Evolutionary conservation across 2,888 invertebrate species (phyloP).

Genomic region (Oasisia sp.): DNA sequence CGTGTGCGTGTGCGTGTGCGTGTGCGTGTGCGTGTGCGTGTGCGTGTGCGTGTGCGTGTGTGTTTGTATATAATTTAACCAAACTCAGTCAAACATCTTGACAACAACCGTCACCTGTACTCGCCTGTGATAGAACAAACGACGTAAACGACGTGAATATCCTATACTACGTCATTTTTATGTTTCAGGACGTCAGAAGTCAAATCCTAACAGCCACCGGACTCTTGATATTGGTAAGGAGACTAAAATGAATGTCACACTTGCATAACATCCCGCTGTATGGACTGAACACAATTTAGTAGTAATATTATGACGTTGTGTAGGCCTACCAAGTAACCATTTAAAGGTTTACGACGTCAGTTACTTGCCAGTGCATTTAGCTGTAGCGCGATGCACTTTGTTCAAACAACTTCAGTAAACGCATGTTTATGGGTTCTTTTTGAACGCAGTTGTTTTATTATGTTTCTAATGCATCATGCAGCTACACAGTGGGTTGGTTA

Average conservation of each 20-base stretch:
- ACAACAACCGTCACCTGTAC: too few species aligned
- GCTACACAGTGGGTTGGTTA: neutral
- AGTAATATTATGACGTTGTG: neutral
- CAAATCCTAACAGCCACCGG: neutral
- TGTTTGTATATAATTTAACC: too few species aligned
- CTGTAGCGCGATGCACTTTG: neutral
- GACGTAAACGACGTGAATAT: neutral
- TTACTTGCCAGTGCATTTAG: neutral
- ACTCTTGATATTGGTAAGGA: neutral
- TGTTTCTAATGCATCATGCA: neutral
- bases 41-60: too few species aligned
- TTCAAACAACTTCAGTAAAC: neutral
- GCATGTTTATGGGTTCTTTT: neutral
- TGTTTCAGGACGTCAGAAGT: conserved; percentile 10
- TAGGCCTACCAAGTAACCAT: neutral
- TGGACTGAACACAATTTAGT: neutral
- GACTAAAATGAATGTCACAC: neutral
- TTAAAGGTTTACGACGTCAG: neutral
- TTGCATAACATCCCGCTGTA: neutral
- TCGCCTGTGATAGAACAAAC: neutral
- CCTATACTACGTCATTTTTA: neutral
- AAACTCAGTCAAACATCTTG: too few species aligned
- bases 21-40: too few species aligned
- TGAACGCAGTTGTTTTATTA: neutral
- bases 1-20: too few species aligned